phyloP scores from a whole-genome alignment of 2,113 vertebrate genomes.

The Melanerpes aurifrons region DNA sequence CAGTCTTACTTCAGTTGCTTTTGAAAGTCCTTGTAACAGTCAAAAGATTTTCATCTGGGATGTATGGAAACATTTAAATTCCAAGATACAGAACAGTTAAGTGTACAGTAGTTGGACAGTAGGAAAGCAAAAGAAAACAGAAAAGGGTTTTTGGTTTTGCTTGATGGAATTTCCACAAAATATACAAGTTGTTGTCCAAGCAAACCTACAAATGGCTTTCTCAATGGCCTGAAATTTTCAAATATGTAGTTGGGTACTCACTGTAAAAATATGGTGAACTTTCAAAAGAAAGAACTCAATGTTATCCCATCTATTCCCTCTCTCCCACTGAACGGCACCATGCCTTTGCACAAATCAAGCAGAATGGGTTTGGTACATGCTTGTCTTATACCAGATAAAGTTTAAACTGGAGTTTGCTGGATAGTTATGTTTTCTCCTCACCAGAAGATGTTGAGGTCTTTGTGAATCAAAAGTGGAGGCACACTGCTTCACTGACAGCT shows the following conservation, averaged over 20 bases:
- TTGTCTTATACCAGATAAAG: slow-evolving; percentile 74
- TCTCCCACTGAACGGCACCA: slow-evolving; percentile 74
- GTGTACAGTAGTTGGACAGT: too few species aligned
- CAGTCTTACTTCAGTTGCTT: slow-evolving; percentile 8
- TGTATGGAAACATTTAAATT: slow-evolving; percentile 28
- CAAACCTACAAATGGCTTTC: background rate
- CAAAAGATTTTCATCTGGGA: background rate
- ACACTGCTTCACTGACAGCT: slow-evolving; percentile 80
- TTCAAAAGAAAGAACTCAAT: slow-evolving; percentile 46
- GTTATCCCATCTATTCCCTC: slow-evolving; percentile 67
- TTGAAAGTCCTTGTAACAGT: background rate
- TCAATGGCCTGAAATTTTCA: slow-evolving; percentile 7
- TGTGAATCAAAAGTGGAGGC: slow-evolving; percentile 81
- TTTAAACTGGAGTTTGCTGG: slow-evolving; percentile 78
- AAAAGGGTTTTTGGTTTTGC: background rate
- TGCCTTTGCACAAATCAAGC: slow-evolving; percentile 67
- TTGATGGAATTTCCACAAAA: slow-evolving; percentile 31
- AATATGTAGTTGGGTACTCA: slow-evolving; percentile 20
- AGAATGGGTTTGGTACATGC: slow-evolving; percentile 75
- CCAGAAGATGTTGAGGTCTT: slow-evolving; percentile 83
- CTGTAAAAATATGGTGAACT: slow-evolving; percentile 17
- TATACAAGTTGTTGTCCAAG: slow-evolving; percentile 28
- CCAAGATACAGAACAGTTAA: slow-evolving; percentile 50
- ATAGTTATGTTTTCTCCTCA: slow-evolving; percentile 81
- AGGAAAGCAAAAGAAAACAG: slow-evolving; percentile 38